Conservation (phyloP, 2,797 vertebrate genomes). For the Chrysocyon brachyurus region DNA sequence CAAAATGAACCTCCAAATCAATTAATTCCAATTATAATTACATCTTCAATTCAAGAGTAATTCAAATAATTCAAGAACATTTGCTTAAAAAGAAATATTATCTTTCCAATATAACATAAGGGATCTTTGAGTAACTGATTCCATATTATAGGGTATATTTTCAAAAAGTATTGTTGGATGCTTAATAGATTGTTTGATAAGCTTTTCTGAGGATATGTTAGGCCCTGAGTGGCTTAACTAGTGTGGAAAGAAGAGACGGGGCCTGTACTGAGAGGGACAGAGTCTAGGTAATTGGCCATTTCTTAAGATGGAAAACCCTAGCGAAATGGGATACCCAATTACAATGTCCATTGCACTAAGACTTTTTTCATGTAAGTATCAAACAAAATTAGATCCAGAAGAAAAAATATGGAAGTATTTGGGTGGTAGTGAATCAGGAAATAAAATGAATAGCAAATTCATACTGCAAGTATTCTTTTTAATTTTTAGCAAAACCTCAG, state of each 20-base stretch:
- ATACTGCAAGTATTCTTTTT: not conserved
- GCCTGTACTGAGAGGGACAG: not conserved
- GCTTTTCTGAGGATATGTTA: not conserved
- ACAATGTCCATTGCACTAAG: not conserved
- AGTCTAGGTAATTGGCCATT: not conserved
- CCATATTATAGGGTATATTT: not conserved
- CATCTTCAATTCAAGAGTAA: not conserved
- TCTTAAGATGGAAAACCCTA: not conserved
- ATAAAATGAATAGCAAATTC: not conserved
- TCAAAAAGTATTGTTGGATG: not conserved
- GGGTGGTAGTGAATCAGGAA: not conserved
- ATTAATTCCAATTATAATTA: constrained; percentile 33
- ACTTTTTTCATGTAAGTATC: not conserved
- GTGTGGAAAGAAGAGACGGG: not conserved
- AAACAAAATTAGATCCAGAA: not conserved
- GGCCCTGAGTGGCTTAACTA: not conserved
- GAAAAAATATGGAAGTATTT: not conserved
- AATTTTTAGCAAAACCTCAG: not conserved
- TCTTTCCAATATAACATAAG: not conserved
- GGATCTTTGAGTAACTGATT: not conserved
- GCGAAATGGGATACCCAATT: not conserved
- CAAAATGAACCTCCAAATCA: constrained; percentile 4
- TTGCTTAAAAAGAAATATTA: not conserved
- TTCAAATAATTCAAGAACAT: not conserved
- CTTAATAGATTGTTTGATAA: not conserved